Base-by-base conservation (phyloP, 2,797 vertebrate genomes). In the Iguana delicatissima region DNA sequence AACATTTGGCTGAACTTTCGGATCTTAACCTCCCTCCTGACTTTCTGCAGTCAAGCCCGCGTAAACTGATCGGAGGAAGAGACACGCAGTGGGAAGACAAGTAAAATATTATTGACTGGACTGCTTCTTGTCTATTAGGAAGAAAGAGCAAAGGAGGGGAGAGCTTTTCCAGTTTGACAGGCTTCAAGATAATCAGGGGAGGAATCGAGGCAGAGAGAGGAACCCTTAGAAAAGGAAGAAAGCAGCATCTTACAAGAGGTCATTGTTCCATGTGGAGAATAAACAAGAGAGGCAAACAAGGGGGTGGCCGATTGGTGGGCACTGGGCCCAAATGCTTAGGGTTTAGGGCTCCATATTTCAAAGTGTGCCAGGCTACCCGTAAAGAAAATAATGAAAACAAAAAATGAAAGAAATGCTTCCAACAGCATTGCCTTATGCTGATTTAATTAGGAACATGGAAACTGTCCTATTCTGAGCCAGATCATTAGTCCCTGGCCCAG, bases 1-100 rank as follows among this genome's bases (percentile, higher is more conserved):
- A 99, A 99, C 99, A 99, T 99, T 99, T 99, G 99, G 99, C 99
- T 99, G 99, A 99, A 99, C 99, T 99, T 99, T 99, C 97, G 96
- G 97, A 98, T 98, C 97, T 97, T 98, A 98, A 98, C 98, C 98
- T 99, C 98, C 98, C 98, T 98, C 97, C 98, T 98, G 99, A 98
- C 98, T 98, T 96, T 96, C 94, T 93, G 97, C 97, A 97, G 97
- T 98, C 97, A 98, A 98, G 97, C 95, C 96, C 95, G 3, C 97
- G 97, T 97, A 96, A 97, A 97, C 98, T 97, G 97, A 98, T 98
- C 96, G 97, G 97, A 97, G 95, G 96, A 96, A 97, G 96, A 97
- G 97, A 97, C 96, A 96, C 89, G 90, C 97, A 95, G 96, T 95
- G 94, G 96, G 97, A 97, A 98, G 97, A 98, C 97, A 96, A 97